These are phyloP conservation scores for Campaea margaritaria DNA, from an alignment of 2,888 invertebrate genomes.

Conservation along the genomic window DNA sequence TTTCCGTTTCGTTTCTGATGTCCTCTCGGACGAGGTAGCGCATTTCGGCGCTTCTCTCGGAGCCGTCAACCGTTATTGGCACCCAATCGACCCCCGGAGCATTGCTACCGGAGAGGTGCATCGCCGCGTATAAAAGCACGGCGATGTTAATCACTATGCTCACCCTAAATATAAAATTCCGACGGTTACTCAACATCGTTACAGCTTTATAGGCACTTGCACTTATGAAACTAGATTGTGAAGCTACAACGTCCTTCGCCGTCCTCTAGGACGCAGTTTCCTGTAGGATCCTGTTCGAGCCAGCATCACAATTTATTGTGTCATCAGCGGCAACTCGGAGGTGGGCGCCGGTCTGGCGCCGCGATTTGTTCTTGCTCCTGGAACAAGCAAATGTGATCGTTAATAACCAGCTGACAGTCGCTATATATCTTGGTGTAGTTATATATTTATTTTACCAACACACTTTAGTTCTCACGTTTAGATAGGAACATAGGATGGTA, in stretches of 20 bases:
- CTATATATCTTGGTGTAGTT: not conserved
- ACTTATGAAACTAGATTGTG: slow-evolving; percentile 64
- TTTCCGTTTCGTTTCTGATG: slow-evolving; percentile 64
- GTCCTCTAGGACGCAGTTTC: slow-evolving; percentile 84
- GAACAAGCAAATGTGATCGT: slow-evolving; percentile 55
- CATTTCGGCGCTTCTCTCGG: slow-evolving; percentile 64
- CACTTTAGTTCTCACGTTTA: not conserved
- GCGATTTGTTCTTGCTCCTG: slow-evolving; percentile 61
- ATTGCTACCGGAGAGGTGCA: slow-evolving; percentile 81
- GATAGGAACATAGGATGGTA: not conserved
- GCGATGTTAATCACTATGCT: slow-evolving; percentile 91
- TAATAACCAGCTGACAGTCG: slow-evolving; percentile 7
- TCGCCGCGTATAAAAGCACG: slow-evolving; percentile 89
- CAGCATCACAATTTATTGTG: slow-evolving; percentile 84
- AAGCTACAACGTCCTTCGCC: slow-evolving; percentile 79
- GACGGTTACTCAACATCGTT: slow-evolving; percentile 79
- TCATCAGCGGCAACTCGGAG: slow-evolving; percentile 73
- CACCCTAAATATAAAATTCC: slow-evolving; percentile 90
- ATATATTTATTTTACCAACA: not conserved
- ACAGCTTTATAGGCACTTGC: slow-evolving; percentile 74
- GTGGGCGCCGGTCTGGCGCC: slow-evolving; percentile 70
- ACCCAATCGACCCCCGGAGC: slow-evolving; percentile 69
- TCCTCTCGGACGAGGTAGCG: slow-evolving; percentile 62
- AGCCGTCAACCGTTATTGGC: slow-evolving; percentile 69
- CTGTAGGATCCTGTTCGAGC: slow-evolving; percentile 78